A percentile compares a stretch with the other conserved stretches of the same genome.
Conservation (phyloP, 2,888 invertebrate genomes). For the Dugesia japonica region DNA sequence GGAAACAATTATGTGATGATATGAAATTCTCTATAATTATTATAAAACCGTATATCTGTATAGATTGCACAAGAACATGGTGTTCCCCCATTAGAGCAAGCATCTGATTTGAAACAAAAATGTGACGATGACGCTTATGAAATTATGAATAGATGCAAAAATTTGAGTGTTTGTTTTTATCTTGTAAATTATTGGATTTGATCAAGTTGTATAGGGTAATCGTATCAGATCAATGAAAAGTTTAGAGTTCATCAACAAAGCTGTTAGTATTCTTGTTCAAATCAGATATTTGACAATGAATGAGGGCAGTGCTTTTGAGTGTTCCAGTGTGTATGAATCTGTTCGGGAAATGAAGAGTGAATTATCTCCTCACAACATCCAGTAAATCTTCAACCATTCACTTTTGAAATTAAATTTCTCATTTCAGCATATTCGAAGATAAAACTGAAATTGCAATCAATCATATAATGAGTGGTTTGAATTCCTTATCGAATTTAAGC, state of each 20-base stretch:
- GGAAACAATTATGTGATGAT: too few relatives aligned
- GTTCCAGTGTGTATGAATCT: slow-evolving; percentile 31
- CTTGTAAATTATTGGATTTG: too few relatives aligned
- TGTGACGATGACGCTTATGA: slow-evolving; percentile 68
- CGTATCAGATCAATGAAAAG: slow-evolving; percentile 32
- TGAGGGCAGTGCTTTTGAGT: slow-evolving; percentile 28
- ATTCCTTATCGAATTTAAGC: background rate
- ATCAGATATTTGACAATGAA: slow-evolving; percentile 29
- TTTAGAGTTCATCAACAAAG: slow-evolving; percentile 34
- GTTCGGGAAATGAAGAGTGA: slow-evolving; percentile 28
- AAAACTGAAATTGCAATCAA: slow-evolving; percentile 3
- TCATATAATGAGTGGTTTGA: slow-evolving; percentile 1
- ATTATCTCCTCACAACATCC: background rate
- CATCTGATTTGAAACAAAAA: slow-evolving; percentile 69
- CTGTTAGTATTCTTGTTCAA: slow-evolving; percentile 33
- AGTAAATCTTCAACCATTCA: background rate
- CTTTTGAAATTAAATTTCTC: background rate
- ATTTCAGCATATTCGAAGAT: background rate
- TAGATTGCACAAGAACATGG: slow-evolving; percentile 68
- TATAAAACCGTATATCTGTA: too few relatives aligned
- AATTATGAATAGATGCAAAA: slow-evolving; percentile 52
- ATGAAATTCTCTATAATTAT: too few relatives aligned
- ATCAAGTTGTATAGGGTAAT: background rate
- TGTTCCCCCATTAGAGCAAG: slow-evolving; percentile 67
- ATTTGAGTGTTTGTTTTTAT: background rate